phyloP scores from a whole-genome alignment of 2,888 invertebrate species.

The Ethmia dodecea region DNA sequence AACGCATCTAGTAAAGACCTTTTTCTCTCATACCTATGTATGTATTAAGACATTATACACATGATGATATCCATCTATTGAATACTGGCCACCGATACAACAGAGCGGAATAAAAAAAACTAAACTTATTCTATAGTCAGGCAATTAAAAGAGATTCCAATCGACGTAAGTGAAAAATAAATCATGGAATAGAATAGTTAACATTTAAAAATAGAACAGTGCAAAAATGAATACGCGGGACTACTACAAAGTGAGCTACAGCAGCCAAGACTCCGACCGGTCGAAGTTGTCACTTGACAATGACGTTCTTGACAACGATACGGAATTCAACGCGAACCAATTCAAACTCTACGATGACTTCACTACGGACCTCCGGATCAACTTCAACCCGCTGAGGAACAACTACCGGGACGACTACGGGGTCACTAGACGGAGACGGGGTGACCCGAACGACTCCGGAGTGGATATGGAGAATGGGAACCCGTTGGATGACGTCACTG shows the following conservation, averaged over 20 bases:
- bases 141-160: too few relatives aligned
- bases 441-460: slow-evolving; percentile 64
- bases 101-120: slow-evolving; percentile 4
- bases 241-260: slow-evolving; percentile 61
- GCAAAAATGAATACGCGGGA: slow-evolving; percentile 59
- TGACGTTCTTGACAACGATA: slow-evolving; percentile 63
- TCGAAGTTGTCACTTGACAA: slow-evolving; percentile 36
- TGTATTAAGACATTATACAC: slow-evolving; percentile 8
- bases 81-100: slow-evolving; percentile 31
- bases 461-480: slow-evolving; percentile 72
- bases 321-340: slow-evolving; percentile 70
- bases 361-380: slow-evolving; percentile 60
- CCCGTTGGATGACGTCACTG: slow-evolving; percentile 45
- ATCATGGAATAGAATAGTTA: too few relatives aligned
- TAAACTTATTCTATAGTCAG: too few relatives aligned
- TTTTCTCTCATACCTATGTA: too few relatives aligned
- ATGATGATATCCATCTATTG: slow-evolving; percentile 48
- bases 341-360: slow-evolving; percentile 71
- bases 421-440: slow-evolving; percentile 13
- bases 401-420: slow-evolving; percentile 35
- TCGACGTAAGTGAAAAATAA: too few relatives aligned
- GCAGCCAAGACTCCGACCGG: slow-evolving; percentile 38
- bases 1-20: too few relatives aligned
- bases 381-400: slow-evolving; percentile 54
- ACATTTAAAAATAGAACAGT: too few relatives aligned